Conservation (phyloP, 2,888 invertebrate species). For the Nephrocerus scutellatus region DNA sequence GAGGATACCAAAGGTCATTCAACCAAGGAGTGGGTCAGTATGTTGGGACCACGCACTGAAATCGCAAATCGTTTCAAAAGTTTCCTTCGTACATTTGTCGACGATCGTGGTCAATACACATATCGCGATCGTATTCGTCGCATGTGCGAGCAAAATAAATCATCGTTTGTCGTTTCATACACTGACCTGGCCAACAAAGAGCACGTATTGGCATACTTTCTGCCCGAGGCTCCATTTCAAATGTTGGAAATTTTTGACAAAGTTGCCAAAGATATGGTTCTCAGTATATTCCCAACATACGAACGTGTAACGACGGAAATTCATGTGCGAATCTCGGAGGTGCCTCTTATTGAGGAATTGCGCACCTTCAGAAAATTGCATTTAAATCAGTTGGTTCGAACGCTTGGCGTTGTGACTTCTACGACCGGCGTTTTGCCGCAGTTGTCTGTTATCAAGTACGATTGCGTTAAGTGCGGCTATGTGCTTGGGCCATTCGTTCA, state of each 20-base stretch:
- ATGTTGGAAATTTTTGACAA: slow-evolving; percentile 95
- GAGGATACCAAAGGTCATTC: slow-evolving; percentile 96
- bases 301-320: slow-evolving; percentile 90
- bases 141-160: slow-evolving; percentile 89
- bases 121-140: slow-evolving; percentile 88
- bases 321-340: slow-evolving; percentile 88
- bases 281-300: slow-evolving; percentile 93
- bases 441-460: slow-evolving; percentile 90
- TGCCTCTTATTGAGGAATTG: slow-evolving; percentile 93
- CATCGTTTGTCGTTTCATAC: slow-evolving; percentile 90
- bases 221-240: slow-evolving; percentile 95
- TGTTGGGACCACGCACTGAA: slow-evolving; percentile 92
- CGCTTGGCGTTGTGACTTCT: slow-evolving; percentile 90
- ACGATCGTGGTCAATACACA: slow-evolving; percentile 77
- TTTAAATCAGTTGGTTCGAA: slow-evolving; percentile 90
- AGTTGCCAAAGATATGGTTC: slow-evolving; percentile 86
- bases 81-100: slow-evolving; percentile 83
- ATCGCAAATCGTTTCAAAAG: slow-evolving; percentile 91
- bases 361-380: slow-evolving; percentile 84
- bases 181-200: slow-evolving; percentile 82
- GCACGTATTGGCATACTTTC: slow-evolving; percentile 90
- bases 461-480: slow-evolving; percentile 93
- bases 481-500: slow-evolving; percentile 95
- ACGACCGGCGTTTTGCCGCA: slow-evolving; percentile 95
- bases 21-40: slow-evolving; percentile 92